Conservation (phyloP, 2,113 vertebrate species). For the Chamaea fasciata region DNA sequence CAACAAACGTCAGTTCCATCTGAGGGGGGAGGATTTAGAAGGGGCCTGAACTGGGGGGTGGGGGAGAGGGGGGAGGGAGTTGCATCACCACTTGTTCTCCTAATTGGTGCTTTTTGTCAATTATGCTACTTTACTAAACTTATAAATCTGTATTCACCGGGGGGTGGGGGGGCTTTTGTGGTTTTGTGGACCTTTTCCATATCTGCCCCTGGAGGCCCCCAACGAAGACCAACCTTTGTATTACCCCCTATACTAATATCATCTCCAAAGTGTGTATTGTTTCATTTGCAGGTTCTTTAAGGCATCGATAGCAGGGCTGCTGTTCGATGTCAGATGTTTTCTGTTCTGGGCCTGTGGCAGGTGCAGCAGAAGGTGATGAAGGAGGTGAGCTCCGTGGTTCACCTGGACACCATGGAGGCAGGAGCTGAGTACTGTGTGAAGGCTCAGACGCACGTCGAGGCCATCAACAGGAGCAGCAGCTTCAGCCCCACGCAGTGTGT, state of each 20-base stretch:
- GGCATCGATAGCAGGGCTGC: background rate
- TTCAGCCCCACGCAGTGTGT: constrained; percentile 64
- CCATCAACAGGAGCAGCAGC: constrained; percentile 62
- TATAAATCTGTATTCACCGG: background rate
- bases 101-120: background rate
- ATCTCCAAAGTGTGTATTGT: fast-evolving
- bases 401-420: constrained; percentile 60
- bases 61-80: background rate
- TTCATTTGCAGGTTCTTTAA: background rate
- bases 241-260: fast-evolving
- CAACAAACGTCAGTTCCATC: background rate
- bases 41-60: background rate
- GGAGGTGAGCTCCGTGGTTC: background rate
- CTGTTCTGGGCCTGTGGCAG: constrained; percentile 21
- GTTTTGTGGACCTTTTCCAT: background rate
- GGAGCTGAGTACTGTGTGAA: constrained; percentile 64
- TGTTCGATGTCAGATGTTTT: fast-evolving
- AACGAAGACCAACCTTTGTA: background rate
- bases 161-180: no score
- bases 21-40: background rate
- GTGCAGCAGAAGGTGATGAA: constrained; percentile 27
- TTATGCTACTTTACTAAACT: background rate
- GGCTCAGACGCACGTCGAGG: constrained; percentile 42
- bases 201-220: background rate
- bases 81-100: background rate